These are phyloP conservation scores for Balanococcus diminutus DNA, from an alignment of 2,888 invertebrate genomes.

Conservation along the genomic window DNA sequence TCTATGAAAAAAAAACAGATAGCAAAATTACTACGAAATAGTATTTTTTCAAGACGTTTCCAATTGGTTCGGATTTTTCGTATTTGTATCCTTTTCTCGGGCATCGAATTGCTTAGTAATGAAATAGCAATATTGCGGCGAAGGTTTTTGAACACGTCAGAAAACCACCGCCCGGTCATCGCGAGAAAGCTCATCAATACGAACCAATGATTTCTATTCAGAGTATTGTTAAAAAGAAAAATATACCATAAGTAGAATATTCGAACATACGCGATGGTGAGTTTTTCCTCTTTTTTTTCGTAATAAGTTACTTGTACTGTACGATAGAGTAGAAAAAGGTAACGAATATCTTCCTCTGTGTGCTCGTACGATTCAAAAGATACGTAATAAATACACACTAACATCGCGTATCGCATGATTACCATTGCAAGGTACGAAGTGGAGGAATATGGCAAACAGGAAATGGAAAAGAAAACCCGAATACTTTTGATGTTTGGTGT, in stretches of 20 bases:
- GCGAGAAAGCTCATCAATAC: conserved; percentile 15
- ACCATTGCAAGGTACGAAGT: background rate
- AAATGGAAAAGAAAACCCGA: conserved; percentile 19
- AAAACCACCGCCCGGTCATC: background rate
- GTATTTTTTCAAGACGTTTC: conserved; percentile 10
- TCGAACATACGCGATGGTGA: background rate
- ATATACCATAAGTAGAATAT: conserved; percentile 15
- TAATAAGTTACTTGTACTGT: conserved; percentile 12
- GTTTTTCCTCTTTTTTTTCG: background rate
- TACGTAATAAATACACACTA: background rate
- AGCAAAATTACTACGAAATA: background rate
- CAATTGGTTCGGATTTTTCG: background rate
- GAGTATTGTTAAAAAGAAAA: conserved; percentile 1
- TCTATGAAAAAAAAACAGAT: background rate
- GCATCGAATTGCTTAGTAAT: background rate
- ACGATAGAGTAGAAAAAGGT: background rate
- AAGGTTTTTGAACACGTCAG: background rate
- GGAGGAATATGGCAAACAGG: background rate
- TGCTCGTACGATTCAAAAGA: background rate
- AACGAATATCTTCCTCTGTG: background rate
- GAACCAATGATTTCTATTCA: background rate
- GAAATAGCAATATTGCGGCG: background rate
- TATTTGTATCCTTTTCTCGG: background rate
- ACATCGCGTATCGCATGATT: background rate
- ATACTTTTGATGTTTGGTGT: conserved; percentile 1